These are phyloP conservation scores for Alentia gelatinosa DNA, from an alignment of 2,888 invertebrate species.

Conservation along the genomic window DNA sequence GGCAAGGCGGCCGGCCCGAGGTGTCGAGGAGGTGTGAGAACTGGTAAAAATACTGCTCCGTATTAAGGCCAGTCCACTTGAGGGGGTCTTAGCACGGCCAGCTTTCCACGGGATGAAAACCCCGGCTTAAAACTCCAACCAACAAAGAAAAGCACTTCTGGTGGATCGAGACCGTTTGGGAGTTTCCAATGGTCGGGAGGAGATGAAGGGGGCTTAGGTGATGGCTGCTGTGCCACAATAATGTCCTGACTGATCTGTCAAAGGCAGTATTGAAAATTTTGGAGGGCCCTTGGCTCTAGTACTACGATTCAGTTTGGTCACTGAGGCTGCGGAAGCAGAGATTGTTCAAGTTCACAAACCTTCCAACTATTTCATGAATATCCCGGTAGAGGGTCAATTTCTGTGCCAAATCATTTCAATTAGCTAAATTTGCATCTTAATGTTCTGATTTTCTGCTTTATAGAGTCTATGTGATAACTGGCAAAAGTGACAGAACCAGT, in stretches of 20 bases:
- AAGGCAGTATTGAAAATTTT: neutral
- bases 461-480: no score
- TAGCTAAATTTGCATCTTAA: no score
- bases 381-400: no score
- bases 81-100: neutral
- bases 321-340: no score
- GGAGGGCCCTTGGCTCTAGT: neutral
- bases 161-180: neutral
- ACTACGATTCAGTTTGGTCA: neutral
- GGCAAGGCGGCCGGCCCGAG: neutral
- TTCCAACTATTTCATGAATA: no score
- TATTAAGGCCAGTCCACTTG: conserved; percentile 45
- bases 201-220: neutral
- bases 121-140: neutral
- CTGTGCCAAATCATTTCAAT: no score
- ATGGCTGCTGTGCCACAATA: neutral
- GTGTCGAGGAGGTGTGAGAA: conserved; percentile 47
- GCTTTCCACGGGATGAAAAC: neutral
- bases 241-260: neutral
- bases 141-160: neutral
- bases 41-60: conserved; percentile 4
- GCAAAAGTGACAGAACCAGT: no score
- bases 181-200: neutral
- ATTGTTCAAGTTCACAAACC: no score
- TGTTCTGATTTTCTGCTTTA: no score